phyloP scores from a whole-genome alignment of 2,888 invertebrate species.

The Macrostomum cliftonense region DNA sequence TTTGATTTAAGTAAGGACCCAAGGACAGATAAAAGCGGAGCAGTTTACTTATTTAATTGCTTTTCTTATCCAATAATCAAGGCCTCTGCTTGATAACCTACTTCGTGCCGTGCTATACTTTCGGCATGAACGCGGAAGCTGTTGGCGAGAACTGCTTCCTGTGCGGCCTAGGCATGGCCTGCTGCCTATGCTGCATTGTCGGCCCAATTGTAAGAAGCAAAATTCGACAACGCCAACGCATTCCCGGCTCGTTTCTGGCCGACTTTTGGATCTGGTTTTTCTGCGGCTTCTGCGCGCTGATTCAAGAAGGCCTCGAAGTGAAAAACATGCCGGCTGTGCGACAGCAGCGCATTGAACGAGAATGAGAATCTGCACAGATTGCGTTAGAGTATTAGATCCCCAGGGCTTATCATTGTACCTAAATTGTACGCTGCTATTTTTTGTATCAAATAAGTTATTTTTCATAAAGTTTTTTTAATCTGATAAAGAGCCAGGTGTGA shows the following conservation, averaged over 20 bases:
- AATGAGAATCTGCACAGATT: too few relatives aligned
- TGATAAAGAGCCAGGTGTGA: too few relatives aligned
- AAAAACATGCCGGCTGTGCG: background rate
- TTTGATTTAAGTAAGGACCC: too few relatives aligned
- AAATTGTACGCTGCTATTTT: too few relatives aligned
- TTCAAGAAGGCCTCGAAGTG: background rate
- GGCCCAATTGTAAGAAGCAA: background rate
- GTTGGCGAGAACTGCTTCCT: conserved; percentile 1
- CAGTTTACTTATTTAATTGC: too few relatives aligned
- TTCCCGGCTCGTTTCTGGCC: background rate
- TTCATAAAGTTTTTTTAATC: too few relatives aligned
- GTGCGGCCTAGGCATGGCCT: conserved; percentile 1
- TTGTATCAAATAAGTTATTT: too few relatives aligned
- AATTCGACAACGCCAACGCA: background rate
- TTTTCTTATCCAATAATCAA: too few relatives aligned
- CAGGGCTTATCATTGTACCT: too few relatives aligned
- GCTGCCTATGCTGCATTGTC: background rate
- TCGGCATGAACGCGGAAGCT: background rate
- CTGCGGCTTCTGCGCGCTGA: conserved; percentile 1
- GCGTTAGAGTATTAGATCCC: too few relatives aligned
- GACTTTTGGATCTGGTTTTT: background rate
- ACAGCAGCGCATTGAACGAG: too few relatives aligned
- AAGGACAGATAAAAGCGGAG: too few relatives aligned
- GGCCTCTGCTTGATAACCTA: background rate
- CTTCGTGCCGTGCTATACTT: background rate